These are phyloP conservation scores for Sinodicranocentrus sp. DNA, from an alignment of 2,888 invertebrate genomes.

Conservation along the genomic window DNA sequence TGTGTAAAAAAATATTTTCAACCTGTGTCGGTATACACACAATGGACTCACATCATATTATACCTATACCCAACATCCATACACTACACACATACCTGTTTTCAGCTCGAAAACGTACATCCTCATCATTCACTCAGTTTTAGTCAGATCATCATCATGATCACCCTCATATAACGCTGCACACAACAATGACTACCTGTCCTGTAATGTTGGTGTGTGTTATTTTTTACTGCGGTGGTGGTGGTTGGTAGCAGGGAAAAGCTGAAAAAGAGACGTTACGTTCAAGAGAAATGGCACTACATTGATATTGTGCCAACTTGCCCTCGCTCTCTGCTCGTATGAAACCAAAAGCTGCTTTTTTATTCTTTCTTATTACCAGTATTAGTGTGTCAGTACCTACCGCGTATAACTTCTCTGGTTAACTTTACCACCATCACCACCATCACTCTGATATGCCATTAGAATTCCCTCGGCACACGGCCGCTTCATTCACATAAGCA, in stretches of 20 bases:
- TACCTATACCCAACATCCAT: neutral
- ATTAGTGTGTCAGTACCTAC: no score
- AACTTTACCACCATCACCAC: no score
- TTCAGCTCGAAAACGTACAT: slow-evolving; percentile 41
- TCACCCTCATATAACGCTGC: slow-evolving; percentile 2
- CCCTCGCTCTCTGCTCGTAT: slow-evolving; percentile 26
- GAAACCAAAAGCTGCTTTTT: neutral
- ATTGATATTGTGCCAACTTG: slow-evolving; percentile 50
- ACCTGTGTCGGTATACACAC: slow-evolving; percentile 25
- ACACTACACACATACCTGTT: slow-evolving; percentile 25
- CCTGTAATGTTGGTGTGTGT: slow-evolving; percentile 20
- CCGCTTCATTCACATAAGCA: slow-evolving; percentile 1
- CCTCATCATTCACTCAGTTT: slow-evolving; percentile 13
- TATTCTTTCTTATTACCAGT: neutral
- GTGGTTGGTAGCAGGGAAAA: slow-evolving; percentile 43
- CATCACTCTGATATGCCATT: no score
- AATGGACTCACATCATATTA: slow-evolving; percentile 1
- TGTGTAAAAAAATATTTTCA: slow-evolving; percentile 5
- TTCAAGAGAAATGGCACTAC: slow-evolving; percentile 29
- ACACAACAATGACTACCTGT: slow-evolving; percentile 57
- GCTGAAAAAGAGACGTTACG: slow-evolving; percentile 44
- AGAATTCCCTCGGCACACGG: no score
- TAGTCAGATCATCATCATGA: slow-evolving; percentile 9
- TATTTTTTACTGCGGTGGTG: slow-evolving; percentile 1
- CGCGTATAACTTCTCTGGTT: no score